phyloP scores from a whole-genome alignment of 1,140 invertebrate genomes.

The Drosophila ironensis region DNA sequence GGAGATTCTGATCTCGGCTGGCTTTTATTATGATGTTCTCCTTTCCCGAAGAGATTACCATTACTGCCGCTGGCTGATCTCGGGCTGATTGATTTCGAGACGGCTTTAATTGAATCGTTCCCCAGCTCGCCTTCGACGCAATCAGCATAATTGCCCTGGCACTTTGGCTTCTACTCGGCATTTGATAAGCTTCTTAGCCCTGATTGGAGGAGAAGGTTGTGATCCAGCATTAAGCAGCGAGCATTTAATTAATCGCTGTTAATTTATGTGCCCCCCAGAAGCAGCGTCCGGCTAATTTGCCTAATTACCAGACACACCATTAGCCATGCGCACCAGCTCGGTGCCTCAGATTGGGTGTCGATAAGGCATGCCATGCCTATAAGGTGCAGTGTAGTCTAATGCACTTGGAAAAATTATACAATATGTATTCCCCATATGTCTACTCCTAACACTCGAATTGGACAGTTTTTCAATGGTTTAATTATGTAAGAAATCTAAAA shows the following conservation, averaged over 20 bases:
- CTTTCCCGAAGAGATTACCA: conserved; percentile 19
- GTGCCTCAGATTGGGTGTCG: conserved; percentile 36
- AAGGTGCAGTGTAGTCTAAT: background rate
- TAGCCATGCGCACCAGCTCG: conserved; percentile 36
- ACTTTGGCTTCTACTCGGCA: background rate
- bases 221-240: conserved; percentile 29
- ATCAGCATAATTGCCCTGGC: conserved; percentile 59
- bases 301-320: conserved; percentile 71
- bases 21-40: conserved; percentile 53
- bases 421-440: too few species aligned
- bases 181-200: conserved; percentile 4
- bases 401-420: conserved; percentile 4
- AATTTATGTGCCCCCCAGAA: conserved; percentile 45
- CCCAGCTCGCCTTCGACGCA: conserved; percentile 20
- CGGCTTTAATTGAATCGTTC: conserved; percentile 76
- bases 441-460: too few species aligned
- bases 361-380: conserved; percentile 58
- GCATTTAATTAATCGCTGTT: conserved; percentile 60
- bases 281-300: conserved; percentile 63
- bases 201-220: conserved; percentile 18
- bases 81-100: conserved; percentile 68
- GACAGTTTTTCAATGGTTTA: too few species aligned
- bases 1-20: conserved; percentile 44
- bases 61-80: conserved; percentile 37
- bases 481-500: too few species aligned